phyloP scores from a whole-genome alignment of 2,797 vertebrate species.

The Phalanger gymnotis region DNA sequence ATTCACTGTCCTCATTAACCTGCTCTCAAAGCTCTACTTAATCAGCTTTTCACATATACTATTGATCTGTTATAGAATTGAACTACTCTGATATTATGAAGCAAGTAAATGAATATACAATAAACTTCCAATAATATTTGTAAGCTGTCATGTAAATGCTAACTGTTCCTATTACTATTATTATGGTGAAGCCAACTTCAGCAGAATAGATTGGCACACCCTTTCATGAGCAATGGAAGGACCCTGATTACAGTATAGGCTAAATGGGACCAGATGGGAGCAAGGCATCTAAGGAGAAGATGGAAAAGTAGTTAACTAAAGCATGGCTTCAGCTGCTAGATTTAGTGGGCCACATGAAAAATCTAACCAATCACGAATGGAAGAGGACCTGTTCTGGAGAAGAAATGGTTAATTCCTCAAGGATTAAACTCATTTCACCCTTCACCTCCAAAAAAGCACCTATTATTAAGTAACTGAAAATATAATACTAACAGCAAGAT shows the following conservation, averaged over 20 bases:
- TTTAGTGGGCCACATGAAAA: neutral
- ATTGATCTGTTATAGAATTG: neutral
- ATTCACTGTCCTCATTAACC: neutral
- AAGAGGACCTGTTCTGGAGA: neutral
- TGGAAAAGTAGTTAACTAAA: neutral
- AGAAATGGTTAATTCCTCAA: neutral
- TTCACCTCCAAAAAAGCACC: neutral
- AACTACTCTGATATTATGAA: neutral
- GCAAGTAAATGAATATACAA: neutral
- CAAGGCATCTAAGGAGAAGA: neutral
- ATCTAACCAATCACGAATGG: neutral
- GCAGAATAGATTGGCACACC: neutral
- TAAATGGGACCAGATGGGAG: neutral
- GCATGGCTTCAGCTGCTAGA: neutral
- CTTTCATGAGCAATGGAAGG: neutral
- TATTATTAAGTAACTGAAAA: neutral
- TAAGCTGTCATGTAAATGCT: neutral
- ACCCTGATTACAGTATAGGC: neutral
- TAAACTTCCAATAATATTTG: accelerated
- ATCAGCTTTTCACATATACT: neutral
- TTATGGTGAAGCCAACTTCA: neutral
- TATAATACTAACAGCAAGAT: neutral
- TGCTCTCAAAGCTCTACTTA: neutral
- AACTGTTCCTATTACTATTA: neutral
- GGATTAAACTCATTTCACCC: neutral